Percentiles rank a stretch among this genome's conserved stretches.
Evolutionary conservation across 2,797 vertebrate genomes (phyloP).

Genomic region (Mus minutoides): DNA sequence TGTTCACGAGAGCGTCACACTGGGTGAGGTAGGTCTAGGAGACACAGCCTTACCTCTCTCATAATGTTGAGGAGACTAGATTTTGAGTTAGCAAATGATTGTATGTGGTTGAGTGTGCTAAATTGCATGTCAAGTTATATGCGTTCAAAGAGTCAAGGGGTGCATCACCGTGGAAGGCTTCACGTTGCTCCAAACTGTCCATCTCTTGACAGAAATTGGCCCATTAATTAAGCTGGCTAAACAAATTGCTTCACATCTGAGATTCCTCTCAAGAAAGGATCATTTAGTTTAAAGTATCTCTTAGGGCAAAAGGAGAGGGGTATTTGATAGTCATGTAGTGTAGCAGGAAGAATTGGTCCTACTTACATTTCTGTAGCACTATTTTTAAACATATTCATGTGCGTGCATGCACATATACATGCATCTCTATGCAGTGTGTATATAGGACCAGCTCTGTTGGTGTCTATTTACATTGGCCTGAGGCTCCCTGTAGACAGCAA

Average conservation of each 20-base stretch:
- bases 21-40: background rate
- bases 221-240: constrained; percentile 26
- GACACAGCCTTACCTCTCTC: background rate
- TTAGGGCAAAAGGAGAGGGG: constrained; percentile 12
- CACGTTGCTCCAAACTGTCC: constrained; percentile 4
- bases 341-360: background rate
- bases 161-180: background rate
- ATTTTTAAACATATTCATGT: background rate
- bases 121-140: background rate
- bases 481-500: background rate
- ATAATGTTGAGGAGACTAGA: background rate
- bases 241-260: background rate
- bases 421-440: background rate
- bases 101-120: background rate
- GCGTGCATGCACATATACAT: no score
- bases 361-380: background rate
- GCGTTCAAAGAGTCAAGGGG: background rate
- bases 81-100: constrained; percentile 38
- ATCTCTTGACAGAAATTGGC: background rate
- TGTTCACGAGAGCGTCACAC: background rate
- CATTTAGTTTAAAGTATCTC: constrained; percentile 38
- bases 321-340: constrained; percentile 42
- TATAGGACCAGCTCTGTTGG: background rate
- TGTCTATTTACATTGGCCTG: background rate
- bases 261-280: constrained; percentile 19